Conservation (phyloP, 2,113 vertebrate genomes). For the Entelurus aequoreus region DNA sequence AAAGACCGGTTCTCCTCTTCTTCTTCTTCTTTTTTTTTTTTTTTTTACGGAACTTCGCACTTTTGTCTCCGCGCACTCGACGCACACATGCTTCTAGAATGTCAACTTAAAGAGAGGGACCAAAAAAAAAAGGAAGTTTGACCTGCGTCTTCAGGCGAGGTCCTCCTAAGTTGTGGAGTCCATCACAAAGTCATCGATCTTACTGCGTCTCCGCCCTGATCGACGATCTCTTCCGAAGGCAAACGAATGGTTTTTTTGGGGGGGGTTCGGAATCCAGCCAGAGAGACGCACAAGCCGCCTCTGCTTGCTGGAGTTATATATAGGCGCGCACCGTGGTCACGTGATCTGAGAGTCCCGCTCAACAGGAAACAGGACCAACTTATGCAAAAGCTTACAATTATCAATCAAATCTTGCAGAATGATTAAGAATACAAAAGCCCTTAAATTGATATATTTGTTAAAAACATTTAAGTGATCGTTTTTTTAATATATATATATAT, state of each 20-base stretch:
- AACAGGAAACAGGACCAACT: constrained; percentile 58
- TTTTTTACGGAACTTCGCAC: constrained; percentile 24
- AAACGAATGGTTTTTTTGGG: constrained; percentile 6
- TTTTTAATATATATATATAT: too few relatives aligned
- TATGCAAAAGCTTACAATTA: constrained; percentile 14
- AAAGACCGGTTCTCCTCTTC: constrained; percentile 22
- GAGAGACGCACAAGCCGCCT: constrained; percentile 63
- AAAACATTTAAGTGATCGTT: too few relatives aligned
- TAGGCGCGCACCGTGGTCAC: constrained; percentile 66
- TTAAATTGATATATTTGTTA: not conserved
- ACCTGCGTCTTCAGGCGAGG: not conserved
- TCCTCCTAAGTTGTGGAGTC: constrained; percentile 39
- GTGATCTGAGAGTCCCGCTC: constrained; percentile 66
- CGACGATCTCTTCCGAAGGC: constrained; percentile 27
- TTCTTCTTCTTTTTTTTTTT: not conserved
- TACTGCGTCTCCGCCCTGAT: constrained; percentile 5
- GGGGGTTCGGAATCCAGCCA: constrained; percentile 50
- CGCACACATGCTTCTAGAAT: constrained; percentile 40
- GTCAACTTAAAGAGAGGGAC: not conserved
- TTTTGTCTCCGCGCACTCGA: constrained; percentile 44
- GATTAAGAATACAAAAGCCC: too few relatives aligned
- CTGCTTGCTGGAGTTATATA: constrained; percentile 72
- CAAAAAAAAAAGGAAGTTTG: not conserved
- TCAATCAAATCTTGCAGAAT: not conserved
- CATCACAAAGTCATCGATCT: constrained; percentile 22